A percentile compares a stretch with the other conserved stretches of the same genome.
These are phyloP conservation scores for Tylochromis polylepis DNA, from an alignment of 2,113 vertebrate genomes.

Conservation along the genomic window DNA sequence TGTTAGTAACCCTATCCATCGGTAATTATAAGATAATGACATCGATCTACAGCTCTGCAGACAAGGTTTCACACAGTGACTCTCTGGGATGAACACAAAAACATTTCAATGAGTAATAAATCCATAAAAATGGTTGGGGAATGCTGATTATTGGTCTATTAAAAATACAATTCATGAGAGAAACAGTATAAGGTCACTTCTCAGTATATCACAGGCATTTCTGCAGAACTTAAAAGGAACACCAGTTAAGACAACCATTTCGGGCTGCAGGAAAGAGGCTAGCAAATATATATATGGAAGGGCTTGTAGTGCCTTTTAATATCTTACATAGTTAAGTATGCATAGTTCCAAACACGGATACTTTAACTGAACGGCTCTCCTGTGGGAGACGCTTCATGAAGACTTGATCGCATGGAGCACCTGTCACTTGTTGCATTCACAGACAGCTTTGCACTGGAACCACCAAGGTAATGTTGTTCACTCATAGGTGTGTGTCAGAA, in stretches of 20 bases:
- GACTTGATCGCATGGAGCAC: background rate
- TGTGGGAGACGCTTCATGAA: background rate
- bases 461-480: background rate
- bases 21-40: background rate
- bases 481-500: background rate
- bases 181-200: slow-evolving; percentile 21
- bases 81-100: background rate
- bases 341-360: background rate
- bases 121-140: background rate
- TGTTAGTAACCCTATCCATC: slow-evolving; percentile 20
- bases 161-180: background rate
- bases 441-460: background rate
- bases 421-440: background rate
- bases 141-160: background rate
- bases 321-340: background rate
- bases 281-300: background rate
- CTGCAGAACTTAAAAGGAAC: background rate
- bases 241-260: background rate
- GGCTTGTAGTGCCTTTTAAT: background rate
- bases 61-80: background rate
- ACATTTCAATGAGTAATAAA: background rate
- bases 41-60: background rate
- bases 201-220: background rate
- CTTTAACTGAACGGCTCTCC: background rate
- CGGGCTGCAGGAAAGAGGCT: background rate